Conservation (phyloP, 2,113 vertebrate species). For the Capra hircus region DNA sequence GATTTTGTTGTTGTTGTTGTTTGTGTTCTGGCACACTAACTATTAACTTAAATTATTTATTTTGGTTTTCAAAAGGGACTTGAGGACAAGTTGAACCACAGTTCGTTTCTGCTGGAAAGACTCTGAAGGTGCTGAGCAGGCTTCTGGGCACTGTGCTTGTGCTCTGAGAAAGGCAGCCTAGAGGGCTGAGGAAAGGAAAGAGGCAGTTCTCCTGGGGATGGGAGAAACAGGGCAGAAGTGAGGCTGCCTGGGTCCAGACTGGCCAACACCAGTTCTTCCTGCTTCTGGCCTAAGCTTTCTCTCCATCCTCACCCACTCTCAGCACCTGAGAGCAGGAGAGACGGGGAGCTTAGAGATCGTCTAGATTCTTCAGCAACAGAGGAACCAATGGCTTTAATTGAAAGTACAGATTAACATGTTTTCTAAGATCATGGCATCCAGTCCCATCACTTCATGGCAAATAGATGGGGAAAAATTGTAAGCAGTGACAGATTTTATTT, state of each 20-base stretch:
- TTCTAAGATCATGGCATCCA: background rate
- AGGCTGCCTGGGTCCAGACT: background rate
- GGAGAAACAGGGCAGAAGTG: background rate
- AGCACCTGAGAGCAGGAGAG: background rate
- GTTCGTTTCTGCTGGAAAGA: background rate
- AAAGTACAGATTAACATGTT: background rate
- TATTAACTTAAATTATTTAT: background rate
- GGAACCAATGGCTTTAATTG: background rate
- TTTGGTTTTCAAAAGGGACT: slow-evolving; percentile 22
- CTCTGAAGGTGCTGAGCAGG: background rate
- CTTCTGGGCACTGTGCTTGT: background rate
- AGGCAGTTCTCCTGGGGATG: background rate
- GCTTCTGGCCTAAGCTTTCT: background rate
- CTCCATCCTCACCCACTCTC: background rate
- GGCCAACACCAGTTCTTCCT: background rate
- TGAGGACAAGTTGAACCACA: background rate
- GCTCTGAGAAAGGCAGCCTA: background rate
- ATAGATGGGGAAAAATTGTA: background rate
- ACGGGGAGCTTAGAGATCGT: background rate
- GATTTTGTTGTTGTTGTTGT: background rate
- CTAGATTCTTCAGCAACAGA: background rate
- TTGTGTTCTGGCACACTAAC: background rate
- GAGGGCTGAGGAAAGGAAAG: background rate
- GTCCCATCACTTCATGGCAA: background rate
- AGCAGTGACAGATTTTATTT: background rate